Percentiles rank a stretch among this genome's conserved stretches.
Conservation (phyloP, 2,888 invertebrate genomes). For the Metopia argyrocephala region DNA sequence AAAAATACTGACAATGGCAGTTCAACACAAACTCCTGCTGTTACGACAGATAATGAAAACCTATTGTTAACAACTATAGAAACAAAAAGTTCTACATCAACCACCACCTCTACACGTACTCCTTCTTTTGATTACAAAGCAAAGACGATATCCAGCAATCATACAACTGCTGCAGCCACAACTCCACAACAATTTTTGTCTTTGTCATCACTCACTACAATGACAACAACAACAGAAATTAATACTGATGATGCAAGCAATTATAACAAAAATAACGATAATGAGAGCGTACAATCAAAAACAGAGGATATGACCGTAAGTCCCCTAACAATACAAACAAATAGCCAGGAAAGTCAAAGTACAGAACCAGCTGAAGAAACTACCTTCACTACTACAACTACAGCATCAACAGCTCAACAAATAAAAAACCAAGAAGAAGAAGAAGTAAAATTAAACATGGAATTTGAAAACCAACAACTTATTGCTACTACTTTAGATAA, state of each 20-base stretch:
- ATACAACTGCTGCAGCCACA: conserved; percentile 28
- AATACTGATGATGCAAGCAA: conserved; percentile 13
- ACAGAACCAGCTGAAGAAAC: background rate
- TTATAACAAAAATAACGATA: background rate
- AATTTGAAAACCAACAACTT: no score
- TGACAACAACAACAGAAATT: conserved; percentile 30
- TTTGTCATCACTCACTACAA: conserved; percentile 43
- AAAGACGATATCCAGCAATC: background rate
- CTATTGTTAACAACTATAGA: conserved; percentile 39
- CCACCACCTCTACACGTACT: conserved; percentile 15
- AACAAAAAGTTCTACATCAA: conserved; percentile 3
- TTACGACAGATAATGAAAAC: conserved; percentile 39
- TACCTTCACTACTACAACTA: background rate
- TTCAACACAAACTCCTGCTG: conserved; percentile 15
- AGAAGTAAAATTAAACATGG: no score
- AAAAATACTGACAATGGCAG: conserved; percentile 41
- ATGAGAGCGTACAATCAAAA: conserved; percentile 7
- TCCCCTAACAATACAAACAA: background rate
- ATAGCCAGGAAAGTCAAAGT: background rate
- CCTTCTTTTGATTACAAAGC: background rate
- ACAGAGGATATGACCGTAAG: background rate
- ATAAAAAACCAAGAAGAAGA: no score
- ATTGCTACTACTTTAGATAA: no score
- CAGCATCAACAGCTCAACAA: conserved; percentile 41
- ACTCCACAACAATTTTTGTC: conserved; percentile 22